Conservation (phyloP, 2,113 vertebrate genomes). For the Gorsachius goisagi region DNA sequence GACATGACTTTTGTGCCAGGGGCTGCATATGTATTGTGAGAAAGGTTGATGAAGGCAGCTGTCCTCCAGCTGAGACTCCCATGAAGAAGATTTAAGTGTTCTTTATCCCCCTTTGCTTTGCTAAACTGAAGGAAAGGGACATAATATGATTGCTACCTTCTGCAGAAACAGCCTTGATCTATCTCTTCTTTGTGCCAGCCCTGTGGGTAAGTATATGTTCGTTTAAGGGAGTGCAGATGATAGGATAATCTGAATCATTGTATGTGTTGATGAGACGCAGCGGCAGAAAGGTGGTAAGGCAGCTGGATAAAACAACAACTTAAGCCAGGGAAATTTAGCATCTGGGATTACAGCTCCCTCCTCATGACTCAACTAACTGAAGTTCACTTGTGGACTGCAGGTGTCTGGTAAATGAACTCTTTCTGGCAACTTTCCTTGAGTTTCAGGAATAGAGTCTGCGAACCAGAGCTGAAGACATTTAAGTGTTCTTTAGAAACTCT, state of each 20-base stretch:
- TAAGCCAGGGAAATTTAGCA: constrained; percentile 23
- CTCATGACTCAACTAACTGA: constrained; percentile 17
- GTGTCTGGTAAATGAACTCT: constrained; percentile 61
- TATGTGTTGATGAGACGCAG: not conserved
- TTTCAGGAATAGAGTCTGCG: constrained; percentile 5
- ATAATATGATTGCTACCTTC: not conserved
- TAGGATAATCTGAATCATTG: not conserved
- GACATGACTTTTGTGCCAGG: not conserved
- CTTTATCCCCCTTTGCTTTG: not conserved
- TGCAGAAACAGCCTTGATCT: not conserved
- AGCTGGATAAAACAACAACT: not conserved
- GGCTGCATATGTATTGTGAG: not conserved
- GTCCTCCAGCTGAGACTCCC: constrained; percentile 6
- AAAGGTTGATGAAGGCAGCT: constrained; percentile 21
- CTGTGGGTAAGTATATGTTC: not conserved
- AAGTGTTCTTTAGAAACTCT: constrained; percentile 47
- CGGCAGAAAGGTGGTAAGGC: not conserved
- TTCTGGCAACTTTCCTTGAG: constrained; percentile 51
- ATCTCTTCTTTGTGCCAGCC: not conserved
- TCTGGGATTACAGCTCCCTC: not conserved
- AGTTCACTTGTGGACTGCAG: constrained; percentile 21
- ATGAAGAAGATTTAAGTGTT: not conserved
- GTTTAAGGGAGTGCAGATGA: not conserved
- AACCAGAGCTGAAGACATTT: constrained; percentile 59
- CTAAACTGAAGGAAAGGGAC: not conserved